phyloP scores from a whole-genome alignment of 2,888 invertebrate species.

The Cremastinae sp. region DNA sequence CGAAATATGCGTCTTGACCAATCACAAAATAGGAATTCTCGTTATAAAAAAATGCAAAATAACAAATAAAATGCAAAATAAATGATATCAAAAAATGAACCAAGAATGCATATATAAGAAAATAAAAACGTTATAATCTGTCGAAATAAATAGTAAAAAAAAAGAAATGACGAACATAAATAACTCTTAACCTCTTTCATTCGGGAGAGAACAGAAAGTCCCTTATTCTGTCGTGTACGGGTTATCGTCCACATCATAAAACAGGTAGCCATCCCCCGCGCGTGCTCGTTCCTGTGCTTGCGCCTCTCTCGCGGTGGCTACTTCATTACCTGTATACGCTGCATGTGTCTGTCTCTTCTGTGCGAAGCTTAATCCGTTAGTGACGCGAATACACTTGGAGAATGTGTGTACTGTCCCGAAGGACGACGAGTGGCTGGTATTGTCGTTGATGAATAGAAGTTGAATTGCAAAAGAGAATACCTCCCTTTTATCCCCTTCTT shows the following conservation, averaged over 20 bases:
- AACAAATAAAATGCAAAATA: too few species aligned
- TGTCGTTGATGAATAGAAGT: constrained; percentile 25
- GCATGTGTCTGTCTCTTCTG: background rate
- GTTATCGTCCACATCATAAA: too few species aligned
- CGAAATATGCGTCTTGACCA: too few species aligned
- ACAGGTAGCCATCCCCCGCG: too few species aligned
- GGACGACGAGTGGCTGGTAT: constrained; percentile 1
- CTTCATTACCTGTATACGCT: constrained; percentile 1
- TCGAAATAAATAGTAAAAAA: background rate
- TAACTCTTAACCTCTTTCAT: too few species aligned
- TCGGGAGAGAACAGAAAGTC: too few species aligned
- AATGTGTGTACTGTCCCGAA: constrained; percentile 6
- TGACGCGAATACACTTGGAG: constrained; percentile 1
- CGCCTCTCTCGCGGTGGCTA: background rate
- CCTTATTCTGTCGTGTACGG: background rate
- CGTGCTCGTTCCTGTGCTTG: background rate
- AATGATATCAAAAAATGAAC: too few species aligned
- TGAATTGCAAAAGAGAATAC: constrained; percentile 9
- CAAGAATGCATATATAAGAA: too few species aligned
- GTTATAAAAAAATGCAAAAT: too few species aligned
- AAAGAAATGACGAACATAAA: too few species aligned
- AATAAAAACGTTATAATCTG: background rate
- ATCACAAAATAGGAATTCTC: too few species aligned
- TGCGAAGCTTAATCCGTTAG: constrained; percentile 18
- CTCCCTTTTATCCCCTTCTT: background rate